These are phyloP conservation scores for Vireo griseus DNA, from an alignment of 2,797 vertebrate species.

Conservation along the genomic window DNA sequence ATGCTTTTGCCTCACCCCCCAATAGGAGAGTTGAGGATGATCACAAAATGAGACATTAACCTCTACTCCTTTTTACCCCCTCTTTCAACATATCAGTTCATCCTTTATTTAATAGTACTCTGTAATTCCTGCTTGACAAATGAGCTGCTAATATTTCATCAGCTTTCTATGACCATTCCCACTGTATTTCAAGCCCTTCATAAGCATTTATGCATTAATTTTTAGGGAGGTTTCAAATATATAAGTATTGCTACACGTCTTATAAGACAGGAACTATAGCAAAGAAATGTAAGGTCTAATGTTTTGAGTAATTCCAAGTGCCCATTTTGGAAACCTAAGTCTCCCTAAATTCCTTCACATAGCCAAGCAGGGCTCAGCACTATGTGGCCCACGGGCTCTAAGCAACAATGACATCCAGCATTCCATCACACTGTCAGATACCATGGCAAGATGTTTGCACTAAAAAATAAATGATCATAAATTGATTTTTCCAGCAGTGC, in stretches of 20 bases:
- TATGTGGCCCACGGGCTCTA: not conserved
- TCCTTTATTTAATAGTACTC: not conserved
- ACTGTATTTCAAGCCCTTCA: not conserved
- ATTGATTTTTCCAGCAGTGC: not conserved
- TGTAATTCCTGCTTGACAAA: not conserved
- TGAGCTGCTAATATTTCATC: not conserved
- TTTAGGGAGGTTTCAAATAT: not conserved
- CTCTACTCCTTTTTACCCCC: not conserved
- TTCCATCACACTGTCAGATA: not conserved
- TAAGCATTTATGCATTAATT: not conserved
- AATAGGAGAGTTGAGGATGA: not conserved
- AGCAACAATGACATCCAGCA: not conserved
- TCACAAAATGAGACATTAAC: not conserved
- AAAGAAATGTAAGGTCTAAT: not conserved
- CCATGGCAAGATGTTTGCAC: not conserved
- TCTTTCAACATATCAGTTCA: not conserved
- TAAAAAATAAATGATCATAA: not conserved
- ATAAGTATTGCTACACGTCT: not conserved
- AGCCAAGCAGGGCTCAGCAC: not conserved
- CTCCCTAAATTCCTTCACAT: not conserved
- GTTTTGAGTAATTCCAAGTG: not conserved
- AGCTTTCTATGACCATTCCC: not conserved
- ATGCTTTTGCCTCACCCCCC: accelerated
- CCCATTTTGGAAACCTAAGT: not conserved
- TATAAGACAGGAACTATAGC: not conserved